Base-by-base conservation (phyloP, 2,888 invertebrate genomes). In the Cephonodes hylas region DNA sequence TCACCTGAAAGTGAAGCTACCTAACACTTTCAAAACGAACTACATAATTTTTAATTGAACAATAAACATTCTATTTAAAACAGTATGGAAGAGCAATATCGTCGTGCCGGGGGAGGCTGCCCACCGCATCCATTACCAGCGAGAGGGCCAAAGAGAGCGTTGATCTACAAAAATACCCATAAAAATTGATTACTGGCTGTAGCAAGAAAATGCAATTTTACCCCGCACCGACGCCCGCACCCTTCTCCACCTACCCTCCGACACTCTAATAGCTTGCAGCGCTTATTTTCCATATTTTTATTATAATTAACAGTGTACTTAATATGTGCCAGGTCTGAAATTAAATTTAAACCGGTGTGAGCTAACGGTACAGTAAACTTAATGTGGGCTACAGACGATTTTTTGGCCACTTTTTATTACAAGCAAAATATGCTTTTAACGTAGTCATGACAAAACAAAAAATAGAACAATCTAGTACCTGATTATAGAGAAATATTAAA, bases 121-220 rank as follows among this genome's bases (percentile, higher is more conserved):
- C 45, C 60, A 62, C 44, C 57, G 62, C 62, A 62, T 58, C 56
- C 60, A 61, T 53, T 25, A 25, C 31, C 31, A 13, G 13, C 31
- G 38, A 27, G 42, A 60, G 20, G 60, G 59, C 34, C 63, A 31
- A 31, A 27, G 22, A 58, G 64, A 61, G 53, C 73, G 71, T 73
- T 76, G 80, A 82, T 81, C 82, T 83, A 85, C 86, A 83, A 86
- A 87, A 89, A 86, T 84, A 76, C 78, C 82, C 87, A 85, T 89
- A 90, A 89, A 90, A 90, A 89, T 89, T 90, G 88, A 91, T 91
- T 90, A 88, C 88, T 84, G 77, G 77, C 82, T 84, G 82, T 81
- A 85, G 87, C 86, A 88, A 88, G 89, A 85, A 88, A 90, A 89
- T 89, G 88, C 89, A 90, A 90, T 91, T 88, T 86, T 84, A 83